Evolutionary conservation across 2,113 vertebrate species (phyloP), one percentile per base, ranked within the genome.

Genomic region (Craseonycteris thonglongyai): DNA sequence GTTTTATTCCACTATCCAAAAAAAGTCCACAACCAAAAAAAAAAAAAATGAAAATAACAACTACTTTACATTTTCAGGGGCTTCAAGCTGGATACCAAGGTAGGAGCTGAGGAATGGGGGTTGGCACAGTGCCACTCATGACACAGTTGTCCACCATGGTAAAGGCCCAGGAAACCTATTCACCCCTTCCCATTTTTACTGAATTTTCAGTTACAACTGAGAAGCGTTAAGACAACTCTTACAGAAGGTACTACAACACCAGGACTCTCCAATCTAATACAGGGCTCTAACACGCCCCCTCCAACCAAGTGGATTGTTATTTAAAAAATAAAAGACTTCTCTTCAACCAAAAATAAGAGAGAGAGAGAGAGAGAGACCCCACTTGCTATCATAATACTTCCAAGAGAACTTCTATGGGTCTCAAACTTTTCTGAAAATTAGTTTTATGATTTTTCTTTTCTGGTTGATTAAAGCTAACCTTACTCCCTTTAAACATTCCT

Each of bases 391-490:
- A n/a, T 59, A 96, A 88, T 94, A 96, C 95, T 98, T 96, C 96
- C 75, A 96, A 96, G 96, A 97, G 96, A 97, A 68, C 71, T 79
- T 97, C 94, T 82, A 88, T 56, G 97, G 76, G 96, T 95, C 86
- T 95, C 69, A 65, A 94, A 94, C 51, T 95, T 98, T 97, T 95
- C 93, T 92, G 80, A 87, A 97, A 96, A 95, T 96, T 90, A 75
- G 69, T 97, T 97, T 97, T 95, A 94, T 45, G 95, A 93, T 78
- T 96, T 96, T 42, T 95, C 82, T 96, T 96, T 42, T 95, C 82
- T 42, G 95, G 91, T 97, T 97, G 94, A 98, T 97, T 98, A 98
- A 97, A 97, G 95, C 87, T 92, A 92, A 97, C 82, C 91, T 96
- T 92, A 91, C 97, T 97, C 87, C 82, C 90, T 96, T 94, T 97